A percentile compares a stretch with the other conserved stretches of the same genome.
phyloP scores from a whole-genome alignment of 2,797 vertebrate genomes.

The Crenuchus spilurus region DNA sequence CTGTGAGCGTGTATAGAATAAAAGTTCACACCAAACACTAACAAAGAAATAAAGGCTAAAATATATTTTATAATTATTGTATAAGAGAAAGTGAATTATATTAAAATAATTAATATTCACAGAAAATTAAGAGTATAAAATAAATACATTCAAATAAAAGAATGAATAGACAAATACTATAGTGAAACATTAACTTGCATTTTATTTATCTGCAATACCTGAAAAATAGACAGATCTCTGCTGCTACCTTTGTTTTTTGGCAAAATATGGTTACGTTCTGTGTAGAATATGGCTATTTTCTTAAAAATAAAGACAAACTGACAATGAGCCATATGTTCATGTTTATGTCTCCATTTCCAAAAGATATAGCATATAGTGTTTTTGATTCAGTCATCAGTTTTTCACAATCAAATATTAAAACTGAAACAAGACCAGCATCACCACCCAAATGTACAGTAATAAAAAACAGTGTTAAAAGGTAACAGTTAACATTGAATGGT shows the following conservation, averaged over 20 bases:
- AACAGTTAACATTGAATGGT: constrained; percentile 24
- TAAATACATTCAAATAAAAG: constrained; percentile 18
- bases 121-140: neutral
- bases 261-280: constrained; percentile 71
- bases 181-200: constrained; percentile 48
- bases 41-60: too few relatives aligned
- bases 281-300: constrained; percentile 56
- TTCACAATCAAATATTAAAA: constrained; percentile 40
- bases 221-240: constrained; percentile 62
- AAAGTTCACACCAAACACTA: too few relatives aligned
- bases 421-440: constrained; percentile 20
- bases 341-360: constrained; percentile 28
- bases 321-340: constrained; percentile 31
- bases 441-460: constrained; percentile 31
- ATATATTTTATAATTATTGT: too few relatives aligned
- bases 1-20: too few relatives aligned
- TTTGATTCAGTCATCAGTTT: constrained; percentile 23
- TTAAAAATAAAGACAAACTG: constrained; percentile 42
- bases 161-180: constrained; percentile 20
- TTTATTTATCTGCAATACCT: constrained; percentile 68
- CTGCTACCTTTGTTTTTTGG: constrained; percentile 60
- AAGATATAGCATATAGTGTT: constrained; percentile 21
- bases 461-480: constrained; percentile 30
- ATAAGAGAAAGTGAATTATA: too few relatives aligned
- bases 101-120: too few relatives aligned